Evolutionary conservation across 2,797 vertebrate species (phyloP), one percentile per base, ranked within the genome.

Genomic region (Takifugu rubripes): DNA sequence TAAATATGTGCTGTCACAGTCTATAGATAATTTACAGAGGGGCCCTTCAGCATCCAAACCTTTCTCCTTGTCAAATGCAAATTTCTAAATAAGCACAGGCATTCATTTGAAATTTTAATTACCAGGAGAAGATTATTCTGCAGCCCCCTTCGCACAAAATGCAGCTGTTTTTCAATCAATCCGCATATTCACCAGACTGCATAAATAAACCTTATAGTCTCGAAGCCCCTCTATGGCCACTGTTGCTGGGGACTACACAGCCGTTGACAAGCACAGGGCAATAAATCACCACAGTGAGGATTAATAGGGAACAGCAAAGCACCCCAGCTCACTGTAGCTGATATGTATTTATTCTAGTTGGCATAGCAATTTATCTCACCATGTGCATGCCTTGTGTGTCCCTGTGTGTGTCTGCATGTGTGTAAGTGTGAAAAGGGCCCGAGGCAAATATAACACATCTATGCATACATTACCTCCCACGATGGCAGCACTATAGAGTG

Each of bases 231-330:
- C 70, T 68, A 59, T 79, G 70, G 83, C 72, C 64, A 48, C 65
- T 52, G 55, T 72, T 80, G 74, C 77, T 44, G 58, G 78, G 80
- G 76, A 84, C 79, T 80, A 51, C 70, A 75, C 78, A 84, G 83
- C 80, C 67, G 81, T 83, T 84, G 85, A 87, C 83, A 84, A 85
- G 84, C 83, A 62, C 70, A 33, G 69, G 27, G 84, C 82, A 81
- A 87, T 87, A 89, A 89, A 89, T 89, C 85, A 89, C 78, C 66
- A 58, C 57, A 77, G 69, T 54, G 77, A 72, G 85, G 84, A 89
- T 89, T 89, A 89, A 87, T 87, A 89, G 84, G 82, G 87, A 82
- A 75, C 77, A 84, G 82, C 81, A 87, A 84, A 84, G 84, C 84
- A 55, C 61, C 72, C 64, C 67, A 49, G 79, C 78, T 82, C 83